Conservation (phyloP, 92 coral and sea anemone species). For the Meandrina meandrites region DNA sequence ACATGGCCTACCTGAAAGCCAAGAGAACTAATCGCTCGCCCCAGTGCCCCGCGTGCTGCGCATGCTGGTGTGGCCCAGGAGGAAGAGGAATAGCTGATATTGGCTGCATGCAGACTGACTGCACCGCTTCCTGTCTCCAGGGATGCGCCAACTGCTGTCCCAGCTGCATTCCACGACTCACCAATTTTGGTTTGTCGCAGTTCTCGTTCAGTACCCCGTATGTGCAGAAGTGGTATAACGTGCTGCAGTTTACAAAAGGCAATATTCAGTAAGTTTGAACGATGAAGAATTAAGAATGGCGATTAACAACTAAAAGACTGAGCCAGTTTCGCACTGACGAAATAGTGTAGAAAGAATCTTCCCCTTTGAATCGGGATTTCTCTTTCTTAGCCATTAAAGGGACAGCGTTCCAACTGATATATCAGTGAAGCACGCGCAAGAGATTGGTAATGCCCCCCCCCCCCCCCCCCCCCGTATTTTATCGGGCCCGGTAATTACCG, state of each 20-base stretch:
- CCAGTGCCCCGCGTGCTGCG: constrained; percentile 33
- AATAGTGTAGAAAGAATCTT: too few relatives aligned
- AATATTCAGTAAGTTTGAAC: constrained; percentile 37
- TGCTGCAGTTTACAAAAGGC: constrained; percentile 50
- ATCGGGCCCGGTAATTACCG: too few relatives aligned
- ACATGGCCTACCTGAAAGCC: constrained; percentile 27
- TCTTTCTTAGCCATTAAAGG: too few relatives aligned
- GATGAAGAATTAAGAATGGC: background rate
- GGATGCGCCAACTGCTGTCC: constrained; percentile 46
- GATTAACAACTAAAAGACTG: too few relatives aligned
- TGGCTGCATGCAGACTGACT: constrained; percentile 44
- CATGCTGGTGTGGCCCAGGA: constrained; percentile 37
- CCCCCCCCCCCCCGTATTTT: too few relatives aligned
- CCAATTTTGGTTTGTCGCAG: constrained; percentile 33
- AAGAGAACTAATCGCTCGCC: constrained; percentile 7
- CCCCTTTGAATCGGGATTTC: background rate
- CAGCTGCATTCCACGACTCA: constrained; percentile 25
- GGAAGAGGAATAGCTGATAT: constrained; percentile 44
- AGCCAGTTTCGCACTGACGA: too few relatives aligned
- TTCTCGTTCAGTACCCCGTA: constrained; percentile 21
- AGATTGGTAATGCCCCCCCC: too few relatives aligned
- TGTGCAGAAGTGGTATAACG: constrained; percentile 53
- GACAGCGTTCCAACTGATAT: too few relatives aligned
- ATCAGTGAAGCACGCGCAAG: too few relatives aligned
- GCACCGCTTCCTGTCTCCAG: constrained; percentile 49